These are phyloP conservation scores for Epiblema foenella DNA, from an alignment of 2,888 invertebrate species.

Conservation along the genomic window DNA sequence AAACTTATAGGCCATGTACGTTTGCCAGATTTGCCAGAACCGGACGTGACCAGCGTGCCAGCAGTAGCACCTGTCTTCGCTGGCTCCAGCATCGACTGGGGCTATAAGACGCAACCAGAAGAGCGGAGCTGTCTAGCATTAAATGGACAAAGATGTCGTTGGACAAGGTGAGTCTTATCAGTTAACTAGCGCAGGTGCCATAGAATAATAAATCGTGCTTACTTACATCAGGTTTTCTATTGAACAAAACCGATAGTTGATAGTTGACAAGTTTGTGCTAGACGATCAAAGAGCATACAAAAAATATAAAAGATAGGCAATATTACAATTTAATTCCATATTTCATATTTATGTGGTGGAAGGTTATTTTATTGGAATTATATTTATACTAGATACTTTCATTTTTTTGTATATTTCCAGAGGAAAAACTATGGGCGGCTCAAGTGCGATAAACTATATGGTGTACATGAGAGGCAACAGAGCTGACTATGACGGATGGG, in stretches of 20 bases:
- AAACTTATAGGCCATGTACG: background rate
- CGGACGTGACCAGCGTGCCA: conserved; percentile 87
- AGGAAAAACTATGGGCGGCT: conserved; percentile 88
- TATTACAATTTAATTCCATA: too few species aligned
- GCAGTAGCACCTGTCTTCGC: conserved; percentile 86
- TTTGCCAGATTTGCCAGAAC: conserved; percentile 85
- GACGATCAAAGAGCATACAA: too few species aligned
- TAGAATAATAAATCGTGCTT: too few species aligned
- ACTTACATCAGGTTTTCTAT: too few species aligned
- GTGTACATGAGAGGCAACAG: conserved; percentile 86
- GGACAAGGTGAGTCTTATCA: conserved; percentile 73
- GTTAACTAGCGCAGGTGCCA: too few species aligned
- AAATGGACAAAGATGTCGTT: conserved; percentile 83
- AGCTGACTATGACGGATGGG: conserved; percentile 88
- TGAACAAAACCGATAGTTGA: too few species aligned
- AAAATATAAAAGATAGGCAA: too few species aligned
- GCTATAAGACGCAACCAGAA: conserved; percentile 87
- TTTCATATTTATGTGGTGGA: too few species aligned
- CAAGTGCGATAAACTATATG: conserved; percentile 88
- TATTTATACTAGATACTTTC: too few species aligned
- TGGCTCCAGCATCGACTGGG: conserved; percentile 88
- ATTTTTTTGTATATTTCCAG: conserved; percentile 56
- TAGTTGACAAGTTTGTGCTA: too few species aligned
- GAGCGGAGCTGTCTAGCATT: conserved; percentile 85
- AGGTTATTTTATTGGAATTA: too few species aligned